These are phyloP conservation scores for Bucco capensis DNA, from an alignment of 2,113 vertebrate genomes.

Conservation along the genomic window DNA sequence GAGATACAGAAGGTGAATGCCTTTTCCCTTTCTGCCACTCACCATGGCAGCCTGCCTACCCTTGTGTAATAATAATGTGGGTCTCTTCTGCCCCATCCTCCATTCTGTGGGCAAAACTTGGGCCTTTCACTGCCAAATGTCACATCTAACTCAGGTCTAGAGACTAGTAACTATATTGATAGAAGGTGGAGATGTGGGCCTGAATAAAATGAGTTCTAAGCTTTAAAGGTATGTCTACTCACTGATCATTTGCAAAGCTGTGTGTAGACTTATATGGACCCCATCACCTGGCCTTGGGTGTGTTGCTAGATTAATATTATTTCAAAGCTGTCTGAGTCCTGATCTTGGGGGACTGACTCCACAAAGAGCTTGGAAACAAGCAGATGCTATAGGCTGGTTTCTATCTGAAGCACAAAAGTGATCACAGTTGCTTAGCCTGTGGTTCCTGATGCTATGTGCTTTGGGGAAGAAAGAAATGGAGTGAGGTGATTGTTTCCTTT, in stretches of 20 bases:
- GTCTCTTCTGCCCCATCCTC: neutral
- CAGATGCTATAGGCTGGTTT: neutral
- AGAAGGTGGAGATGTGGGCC: neutral
- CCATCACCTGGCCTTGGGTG: neutral
- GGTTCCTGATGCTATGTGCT: neutral
- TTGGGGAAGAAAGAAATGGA: neutral
- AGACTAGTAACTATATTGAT: neutral
- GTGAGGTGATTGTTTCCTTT: neutral
- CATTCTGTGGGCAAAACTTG: neutral
- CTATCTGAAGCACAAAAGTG: neutral
- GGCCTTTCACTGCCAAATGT: neutral
- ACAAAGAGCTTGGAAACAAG: neutral
- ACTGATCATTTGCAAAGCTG: neutral
- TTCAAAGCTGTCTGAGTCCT: neutral
- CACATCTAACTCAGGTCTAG: neutral
- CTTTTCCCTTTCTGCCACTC: neutral
- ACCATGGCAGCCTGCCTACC: neutral
- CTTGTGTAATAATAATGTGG: neutral
- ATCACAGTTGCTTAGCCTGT: neutral
- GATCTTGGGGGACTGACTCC: neutral
- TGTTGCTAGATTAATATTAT: neutral
- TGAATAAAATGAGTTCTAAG: neutral
- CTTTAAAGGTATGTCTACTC: neutral
- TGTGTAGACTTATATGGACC: neutral
- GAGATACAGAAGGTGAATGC: neutral